Evolutionary conservation across 2,797 vertebrate genomes (phyloP).

Genomic region (Myotis pilosus): DNA sequence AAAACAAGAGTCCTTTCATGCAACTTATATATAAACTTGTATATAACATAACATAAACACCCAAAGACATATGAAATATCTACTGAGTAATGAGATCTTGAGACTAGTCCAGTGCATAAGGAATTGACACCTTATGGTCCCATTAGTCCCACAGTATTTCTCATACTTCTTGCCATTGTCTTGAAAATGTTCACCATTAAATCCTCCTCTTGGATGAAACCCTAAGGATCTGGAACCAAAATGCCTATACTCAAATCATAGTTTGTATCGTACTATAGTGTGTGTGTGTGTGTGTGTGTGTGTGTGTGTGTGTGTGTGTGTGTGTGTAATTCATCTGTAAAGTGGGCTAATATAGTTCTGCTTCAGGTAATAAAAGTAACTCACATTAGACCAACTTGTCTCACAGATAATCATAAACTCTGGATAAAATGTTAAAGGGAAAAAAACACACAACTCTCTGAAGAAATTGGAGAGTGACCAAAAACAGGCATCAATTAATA

Average conservation of each 20-base stretch:
- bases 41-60: not conserved
- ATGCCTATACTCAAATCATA: not conserved
- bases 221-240: not conserved
- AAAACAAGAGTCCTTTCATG: not conserved
- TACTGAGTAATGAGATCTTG: not conserved
- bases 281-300: not conserved
- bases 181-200: not conserved
- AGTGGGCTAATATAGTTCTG: not conserved
- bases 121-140: not conserved
- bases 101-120: not conserved
- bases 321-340: not conserved
- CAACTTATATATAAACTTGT: conserved; percentile 2
- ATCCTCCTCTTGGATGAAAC: not conserved
- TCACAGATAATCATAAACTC: not conserved
- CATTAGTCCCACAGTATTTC: not conserved
- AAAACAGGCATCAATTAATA: not conserved
- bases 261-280: not conserved
- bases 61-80: not conserved
- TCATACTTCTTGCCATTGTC: not conserved
- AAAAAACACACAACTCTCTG: not conserved
- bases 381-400: not conserved
- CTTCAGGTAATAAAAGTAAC: not conserved
- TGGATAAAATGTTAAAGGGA: not conserved
- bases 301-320: not conserved
- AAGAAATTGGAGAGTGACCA: not conserved